These are phyloP conservation scores for Dermatemys mawii DNA, from an alignment of 2,113 vertebrate genomes.

Conservation along the genomic window DNA sequence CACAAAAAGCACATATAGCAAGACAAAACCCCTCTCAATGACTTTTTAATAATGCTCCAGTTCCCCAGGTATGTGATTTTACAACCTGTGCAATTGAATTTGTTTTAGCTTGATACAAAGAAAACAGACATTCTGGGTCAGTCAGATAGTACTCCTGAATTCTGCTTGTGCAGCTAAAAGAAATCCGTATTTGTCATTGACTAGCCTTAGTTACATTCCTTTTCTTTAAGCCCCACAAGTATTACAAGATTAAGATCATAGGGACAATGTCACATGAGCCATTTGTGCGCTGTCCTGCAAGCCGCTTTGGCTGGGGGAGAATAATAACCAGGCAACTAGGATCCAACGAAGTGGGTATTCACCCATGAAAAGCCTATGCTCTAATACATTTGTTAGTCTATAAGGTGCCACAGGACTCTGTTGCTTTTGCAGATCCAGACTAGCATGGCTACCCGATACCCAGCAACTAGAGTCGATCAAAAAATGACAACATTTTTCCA, in stretches of 20 bases:
- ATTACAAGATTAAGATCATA: slow-evolving; percentile 20
- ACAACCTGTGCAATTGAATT: neutral
- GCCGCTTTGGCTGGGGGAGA: neutral
- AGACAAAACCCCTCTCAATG: neutral
- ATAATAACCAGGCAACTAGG: neutral
- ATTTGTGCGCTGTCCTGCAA: neutral
- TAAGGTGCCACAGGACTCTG: no score
- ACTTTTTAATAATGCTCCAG: neutral
- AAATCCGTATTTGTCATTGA: neutral
- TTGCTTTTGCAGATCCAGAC: no score
- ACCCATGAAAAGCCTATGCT: no score
- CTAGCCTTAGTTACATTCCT: neutral
- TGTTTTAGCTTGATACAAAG: neutral
- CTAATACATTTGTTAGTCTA: no score
- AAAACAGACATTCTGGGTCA: neutral
- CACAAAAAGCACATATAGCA: neutral
- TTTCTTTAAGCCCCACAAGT: neutral
- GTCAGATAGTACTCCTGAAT: neutral
- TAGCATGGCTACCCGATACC: no score
- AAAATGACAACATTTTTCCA: neutral
- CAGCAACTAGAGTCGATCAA: neutral
- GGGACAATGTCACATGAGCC: neutral
- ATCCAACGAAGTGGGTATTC: no score
- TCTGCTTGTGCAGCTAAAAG: neutral
- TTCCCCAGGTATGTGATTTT: neutral